A percentile compares a stretch with the other conserved stretches of the same genome.
Conservation (phyloP, 1,140 invertebrate species). For the Tetragonula clypearis region DNA sequence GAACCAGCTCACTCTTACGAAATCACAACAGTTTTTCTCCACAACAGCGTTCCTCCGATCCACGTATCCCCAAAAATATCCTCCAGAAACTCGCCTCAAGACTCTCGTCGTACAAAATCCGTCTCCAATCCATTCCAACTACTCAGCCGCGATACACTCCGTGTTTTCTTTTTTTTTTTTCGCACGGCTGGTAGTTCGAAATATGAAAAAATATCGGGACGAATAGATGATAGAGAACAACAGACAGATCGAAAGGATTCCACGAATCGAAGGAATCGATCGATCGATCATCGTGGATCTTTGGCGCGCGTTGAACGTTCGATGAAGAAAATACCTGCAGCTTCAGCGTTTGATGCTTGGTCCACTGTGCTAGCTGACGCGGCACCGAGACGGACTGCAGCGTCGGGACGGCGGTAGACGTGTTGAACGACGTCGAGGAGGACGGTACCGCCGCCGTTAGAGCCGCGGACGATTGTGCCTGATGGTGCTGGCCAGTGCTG, state of each 20-base stretch:
- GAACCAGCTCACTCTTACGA: slow-evolving; percentile 50
- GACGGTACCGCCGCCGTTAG: slow-evolving; percentile 61
- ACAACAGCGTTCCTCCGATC: slow-evolving; percentile 5
- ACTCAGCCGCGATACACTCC: neutral
- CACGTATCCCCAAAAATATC: slow-evolving; percentile 38
- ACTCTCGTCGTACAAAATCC: neutral
- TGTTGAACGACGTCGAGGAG: slow-evolving; percentile 68
- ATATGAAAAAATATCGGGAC: too few species aligned
- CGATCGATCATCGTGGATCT: neutral
- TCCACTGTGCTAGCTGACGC: slow-evolving; percentile 79
- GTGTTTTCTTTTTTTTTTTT: neutral
- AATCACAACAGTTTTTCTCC: slow-evolving; percentile 56
- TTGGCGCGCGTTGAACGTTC: neutral
- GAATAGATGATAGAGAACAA: too few species aligned
- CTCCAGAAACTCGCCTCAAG: neutral
- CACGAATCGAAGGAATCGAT: neutral
- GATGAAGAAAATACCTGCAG: slow-evolving; percentile 72
- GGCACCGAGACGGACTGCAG: slow-evolving; percentile 73
- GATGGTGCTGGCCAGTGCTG: slow-evolving; percentile 62
- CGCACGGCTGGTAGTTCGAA: neutral
- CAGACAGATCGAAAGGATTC: too few species aligned
- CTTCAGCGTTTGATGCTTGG: slow-evolving; percentile 78
- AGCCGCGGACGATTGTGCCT: slow-evolving; percentile 62
- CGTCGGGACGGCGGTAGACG: slow-evolving; percentile 68
- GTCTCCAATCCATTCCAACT: neutral